Percentiles rank a stretch among this genome's conserved stretches.
These are phyloP conservation scores for Gulo gulo DNA, from an alignment of 2,113 vertebrate genomes.

Conservation along the genomic window DNA sequence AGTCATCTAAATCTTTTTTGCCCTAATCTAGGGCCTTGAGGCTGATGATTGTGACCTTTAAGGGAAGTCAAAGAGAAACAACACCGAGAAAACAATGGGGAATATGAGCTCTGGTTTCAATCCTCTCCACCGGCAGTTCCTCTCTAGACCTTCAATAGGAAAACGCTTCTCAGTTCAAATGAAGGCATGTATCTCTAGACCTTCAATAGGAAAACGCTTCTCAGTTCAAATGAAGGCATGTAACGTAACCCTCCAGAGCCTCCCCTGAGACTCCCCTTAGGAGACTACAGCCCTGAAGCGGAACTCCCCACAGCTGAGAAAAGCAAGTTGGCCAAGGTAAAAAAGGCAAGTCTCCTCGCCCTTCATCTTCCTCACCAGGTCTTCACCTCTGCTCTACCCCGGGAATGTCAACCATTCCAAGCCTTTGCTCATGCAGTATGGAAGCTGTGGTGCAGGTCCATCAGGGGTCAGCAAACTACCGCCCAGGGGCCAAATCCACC, in stretches of 20 bases:
- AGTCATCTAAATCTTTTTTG: not conserved
- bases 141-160: not conserved
- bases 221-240: not conserved
- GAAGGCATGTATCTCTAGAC: not conserved
- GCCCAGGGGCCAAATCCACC: not conserved
- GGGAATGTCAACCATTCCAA: not conserved
- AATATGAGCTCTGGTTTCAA: not conserved
- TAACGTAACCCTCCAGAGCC: not conserved
- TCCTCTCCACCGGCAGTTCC: not conserved
- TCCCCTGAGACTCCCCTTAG: not conserved
- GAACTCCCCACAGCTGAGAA: not conserved
- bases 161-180: not conserved
- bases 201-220: not conserved
- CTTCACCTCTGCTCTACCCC: not conserved
- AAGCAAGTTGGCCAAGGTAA: not conserved
- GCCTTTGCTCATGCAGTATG: not conserved
- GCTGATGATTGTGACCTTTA: slow-evolving; percentile 41
- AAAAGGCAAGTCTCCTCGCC: not conserved
- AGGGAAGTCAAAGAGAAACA: slow-evolving; percentile 26
- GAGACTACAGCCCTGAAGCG: not conserved
- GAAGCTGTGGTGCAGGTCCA: not conserved
- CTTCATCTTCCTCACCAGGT: not conserved
- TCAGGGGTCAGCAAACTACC: not conserved
- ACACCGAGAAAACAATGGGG: not conserved
- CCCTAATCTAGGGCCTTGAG: not conserved